Conservation (phyloP, 2,797 vertebrate genomes). For the Enteromius trimaculatus region DNA sequence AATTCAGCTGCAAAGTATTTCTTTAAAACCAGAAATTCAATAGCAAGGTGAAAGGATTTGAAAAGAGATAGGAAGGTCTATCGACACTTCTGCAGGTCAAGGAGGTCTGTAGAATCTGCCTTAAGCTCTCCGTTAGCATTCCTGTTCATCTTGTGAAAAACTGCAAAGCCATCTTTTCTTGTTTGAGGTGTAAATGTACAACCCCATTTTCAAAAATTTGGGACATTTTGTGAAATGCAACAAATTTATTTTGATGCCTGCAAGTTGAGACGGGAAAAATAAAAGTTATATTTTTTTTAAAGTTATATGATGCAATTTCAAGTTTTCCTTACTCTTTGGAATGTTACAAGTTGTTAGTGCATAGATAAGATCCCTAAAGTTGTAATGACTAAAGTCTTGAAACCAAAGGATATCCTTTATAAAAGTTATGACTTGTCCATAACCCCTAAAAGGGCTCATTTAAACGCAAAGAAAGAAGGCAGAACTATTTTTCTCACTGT, state of each 20-base stretch:
- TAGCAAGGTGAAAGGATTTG: not conserved
- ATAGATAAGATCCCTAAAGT: too few relatives aligned
- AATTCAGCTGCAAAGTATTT: constrained; percentile 11
- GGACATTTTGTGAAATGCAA: not conserved
- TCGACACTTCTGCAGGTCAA: not conserved
- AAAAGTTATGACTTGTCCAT: too few relatives aligned
- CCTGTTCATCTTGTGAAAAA: not conserved
- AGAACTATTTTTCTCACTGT: too few relatives aligned
- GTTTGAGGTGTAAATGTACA: not conserved
- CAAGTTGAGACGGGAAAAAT: not conserved
- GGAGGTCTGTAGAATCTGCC: not conserved
- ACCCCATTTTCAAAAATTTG: not conserved
- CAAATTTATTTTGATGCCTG: not conserved
- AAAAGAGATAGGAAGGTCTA: not conserved
- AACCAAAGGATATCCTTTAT: too few relatives aligned
- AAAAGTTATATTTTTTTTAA: not conserved
- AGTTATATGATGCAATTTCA: too few relatives aligned
- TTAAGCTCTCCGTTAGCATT: not conserved
- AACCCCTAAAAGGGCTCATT: too few relatives aligned
- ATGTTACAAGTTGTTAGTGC: too few relatives aligned
- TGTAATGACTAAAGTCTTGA: too few relatives aligned
- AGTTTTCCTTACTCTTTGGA: too few relatives aligned
- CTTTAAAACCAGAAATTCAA: not conserved
- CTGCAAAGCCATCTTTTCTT: not conserved
- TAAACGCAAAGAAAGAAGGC: too few relatives aligned